phyloP scores from a whole-genome alignment of 2,888 invertebrate species.

The Drosophila suboccidentalis region DNA sequence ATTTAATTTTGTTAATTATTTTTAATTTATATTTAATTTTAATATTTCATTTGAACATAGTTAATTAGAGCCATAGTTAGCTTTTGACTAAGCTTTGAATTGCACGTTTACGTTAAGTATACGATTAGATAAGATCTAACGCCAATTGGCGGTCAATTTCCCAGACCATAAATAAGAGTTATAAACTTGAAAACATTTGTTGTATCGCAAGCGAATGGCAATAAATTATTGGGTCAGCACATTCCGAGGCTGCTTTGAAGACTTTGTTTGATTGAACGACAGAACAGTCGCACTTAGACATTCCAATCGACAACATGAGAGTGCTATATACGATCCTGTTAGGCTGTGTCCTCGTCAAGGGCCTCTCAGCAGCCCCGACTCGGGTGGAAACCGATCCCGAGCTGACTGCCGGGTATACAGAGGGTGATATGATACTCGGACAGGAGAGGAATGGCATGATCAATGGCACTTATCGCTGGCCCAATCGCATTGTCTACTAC shows the following conservation, averaged over 20 bases:
- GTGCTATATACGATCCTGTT: conserved; percentile 8
- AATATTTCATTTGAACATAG: not conserved
- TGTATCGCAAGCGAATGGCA: conserved; percentile 6
- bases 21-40: no score
- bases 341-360: conserved; percentile 4
- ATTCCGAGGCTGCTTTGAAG: not conserved
- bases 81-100: not conserved
- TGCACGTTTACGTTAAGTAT: not conserved
- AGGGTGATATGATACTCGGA: conserved; percentile 90
- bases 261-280: not conserved
- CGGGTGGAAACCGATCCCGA: conserved; percentile 88
- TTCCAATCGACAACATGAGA: conserved; percentile 41
- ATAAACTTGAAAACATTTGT: conserved; percentile 18
- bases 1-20: no score
- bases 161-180: conserved; percentile 17
- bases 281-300: conserved; percentile 24
- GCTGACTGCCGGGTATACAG: conserved; percentile 90
- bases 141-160: conserved; percentile 3
- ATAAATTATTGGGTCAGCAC: conserved; percentile 27
- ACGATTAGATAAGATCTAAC: conserved; percentile 42
- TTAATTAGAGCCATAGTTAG: not conserved
- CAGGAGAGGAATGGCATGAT: conserved; percentile 87
- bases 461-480: conserved; percentile 88
- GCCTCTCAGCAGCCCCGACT: conserved; percentile 21
- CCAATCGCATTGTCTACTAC: conserved; percentile 89